phyloP scores from a whole-genome alignment of 2,888 invertebrate species.

The Eupeodes luniger region DNA sequence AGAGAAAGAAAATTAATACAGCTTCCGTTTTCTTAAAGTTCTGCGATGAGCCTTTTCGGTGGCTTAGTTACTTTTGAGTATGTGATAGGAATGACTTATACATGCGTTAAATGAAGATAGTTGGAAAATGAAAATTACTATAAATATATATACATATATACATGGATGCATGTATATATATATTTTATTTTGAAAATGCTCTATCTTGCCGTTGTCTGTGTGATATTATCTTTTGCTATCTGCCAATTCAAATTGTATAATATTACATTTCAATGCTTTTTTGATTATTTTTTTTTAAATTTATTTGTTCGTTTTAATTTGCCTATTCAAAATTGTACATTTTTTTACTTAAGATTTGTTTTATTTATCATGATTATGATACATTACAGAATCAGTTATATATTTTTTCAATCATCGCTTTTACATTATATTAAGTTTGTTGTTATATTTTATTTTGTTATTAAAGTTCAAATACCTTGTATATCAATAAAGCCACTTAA shows the following conservation, averaged over 20 bases:
- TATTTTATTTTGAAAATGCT: slow-evolving; percentile 7
- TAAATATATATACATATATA: background rate
- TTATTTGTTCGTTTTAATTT: background rate
- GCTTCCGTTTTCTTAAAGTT: background rate
- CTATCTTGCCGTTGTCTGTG: slow-evolving; percentile 38
- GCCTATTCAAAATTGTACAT: background rate
- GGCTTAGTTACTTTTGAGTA: background rate
- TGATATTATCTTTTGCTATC: background rate
- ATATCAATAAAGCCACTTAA: too few species aligned
- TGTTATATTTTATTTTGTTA: background rate
- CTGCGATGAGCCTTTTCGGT: background rate
- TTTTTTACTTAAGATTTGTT: background rate
- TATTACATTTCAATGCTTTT: background rate
- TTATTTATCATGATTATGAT: background rate
- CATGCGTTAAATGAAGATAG: background rate
- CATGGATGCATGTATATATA: background rate
- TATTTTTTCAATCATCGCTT: background rate
- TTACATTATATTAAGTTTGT: background rate
- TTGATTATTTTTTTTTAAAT: background rate
- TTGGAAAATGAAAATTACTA: background rate
- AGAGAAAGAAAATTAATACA: background rate
- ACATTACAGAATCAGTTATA: background rate
- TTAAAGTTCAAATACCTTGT: background rate
- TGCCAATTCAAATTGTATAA: background rate
- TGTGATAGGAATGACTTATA: background rate